phyloP scores from a whole-genome alignment of 2,888 invertebrate genomes.

The Nezara viridula region DNA sequence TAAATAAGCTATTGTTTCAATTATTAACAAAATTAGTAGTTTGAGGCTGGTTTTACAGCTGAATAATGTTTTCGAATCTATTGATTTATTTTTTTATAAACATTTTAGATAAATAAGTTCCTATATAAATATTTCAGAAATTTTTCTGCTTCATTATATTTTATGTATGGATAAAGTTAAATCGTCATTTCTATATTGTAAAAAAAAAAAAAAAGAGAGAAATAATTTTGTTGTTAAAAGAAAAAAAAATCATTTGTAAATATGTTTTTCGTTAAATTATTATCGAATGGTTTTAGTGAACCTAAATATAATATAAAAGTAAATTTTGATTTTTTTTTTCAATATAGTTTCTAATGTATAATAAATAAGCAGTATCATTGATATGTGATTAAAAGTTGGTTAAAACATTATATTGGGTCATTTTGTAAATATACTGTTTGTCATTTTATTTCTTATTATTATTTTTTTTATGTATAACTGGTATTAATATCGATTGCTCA shows the following conservation, averaged over 20 bases:
- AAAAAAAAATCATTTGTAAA: conserved; percentile 40
- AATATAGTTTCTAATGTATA: neutral
- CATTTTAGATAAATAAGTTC: neutral
- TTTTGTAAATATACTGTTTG: neutral
- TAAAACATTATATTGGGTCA: neutral
- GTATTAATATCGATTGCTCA: neutral
- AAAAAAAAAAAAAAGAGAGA: neutral
- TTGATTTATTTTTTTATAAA: conserved; percentile 38
- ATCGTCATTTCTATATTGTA: neutral
- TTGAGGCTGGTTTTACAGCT: conserved; percentile 45
- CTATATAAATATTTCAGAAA: neutral
- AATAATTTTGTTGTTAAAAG: neutral
- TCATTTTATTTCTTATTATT: neutral
- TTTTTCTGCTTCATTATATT: neutral
- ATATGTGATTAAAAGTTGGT: neutral
- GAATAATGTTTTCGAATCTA: neutral
- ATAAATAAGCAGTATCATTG: neutral
- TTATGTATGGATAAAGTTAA: neutral
- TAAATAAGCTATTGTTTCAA: neutral
- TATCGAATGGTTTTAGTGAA: neutral
- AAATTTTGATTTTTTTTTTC: neutral
- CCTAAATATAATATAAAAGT: neutral
- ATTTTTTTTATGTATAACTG: neutral
- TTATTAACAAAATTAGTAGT: neutral
- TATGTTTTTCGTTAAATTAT: conserved; percentile 8